Evolutionary conservation across 2,888 invertebrate genomes (phyloP).

Genomic region (Alentia gelatinosa): DNA sequence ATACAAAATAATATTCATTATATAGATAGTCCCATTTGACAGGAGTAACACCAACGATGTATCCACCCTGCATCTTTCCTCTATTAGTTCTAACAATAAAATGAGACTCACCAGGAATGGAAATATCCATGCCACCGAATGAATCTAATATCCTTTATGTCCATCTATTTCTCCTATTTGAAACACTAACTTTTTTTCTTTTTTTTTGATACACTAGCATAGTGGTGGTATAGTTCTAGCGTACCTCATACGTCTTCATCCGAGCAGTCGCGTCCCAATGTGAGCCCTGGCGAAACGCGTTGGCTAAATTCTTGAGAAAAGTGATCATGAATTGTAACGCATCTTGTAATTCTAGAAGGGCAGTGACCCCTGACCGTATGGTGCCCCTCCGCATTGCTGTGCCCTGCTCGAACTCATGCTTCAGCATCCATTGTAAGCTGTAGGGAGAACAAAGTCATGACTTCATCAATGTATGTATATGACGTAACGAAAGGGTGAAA

Average conservation of each 20-base stretch:
- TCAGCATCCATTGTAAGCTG: slow-evolving; percentile 13
- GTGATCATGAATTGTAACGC: slow-evolving; percentile 26
- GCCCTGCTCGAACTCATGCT: slow-evolving; percentile 29
- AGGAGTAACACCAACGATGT: no score
- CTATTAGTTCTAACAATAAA: no score
- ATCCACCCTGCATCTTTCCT: no score
- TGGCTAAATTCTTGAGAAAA: neutral
- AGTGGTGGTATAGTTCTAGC: neutral
- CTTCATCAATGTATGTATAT: no score
- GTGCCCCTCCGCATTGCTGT: neutral
- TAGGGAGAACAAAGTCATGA: neutral
- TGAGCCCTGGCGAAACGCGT: neutral
- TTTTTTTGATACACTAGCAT: neutral
- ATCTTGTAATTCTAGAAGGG: neutral
- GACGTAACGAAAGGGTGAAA: no score
- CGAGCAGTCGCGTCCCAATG: slow-evolving; percentile 39
- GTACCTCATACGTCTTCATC: slow-evolving; percentile 40
- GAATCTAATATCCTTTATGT: no score
- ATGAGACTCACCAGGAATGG: no score
- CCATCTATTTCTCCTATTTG: no score
- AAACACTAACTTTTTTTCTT: no score
- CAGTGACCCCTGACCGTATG: neutral
- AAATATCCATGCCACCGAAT: neutral
- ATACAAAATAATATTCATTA: no score
- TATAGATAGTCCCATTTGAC: no score